These are phyloP conservation scores for Speoplatyrhinus poulsoni DNA, from an alignment of 2,113 vertebrate species.

Conservation along the genomic window DNA sequence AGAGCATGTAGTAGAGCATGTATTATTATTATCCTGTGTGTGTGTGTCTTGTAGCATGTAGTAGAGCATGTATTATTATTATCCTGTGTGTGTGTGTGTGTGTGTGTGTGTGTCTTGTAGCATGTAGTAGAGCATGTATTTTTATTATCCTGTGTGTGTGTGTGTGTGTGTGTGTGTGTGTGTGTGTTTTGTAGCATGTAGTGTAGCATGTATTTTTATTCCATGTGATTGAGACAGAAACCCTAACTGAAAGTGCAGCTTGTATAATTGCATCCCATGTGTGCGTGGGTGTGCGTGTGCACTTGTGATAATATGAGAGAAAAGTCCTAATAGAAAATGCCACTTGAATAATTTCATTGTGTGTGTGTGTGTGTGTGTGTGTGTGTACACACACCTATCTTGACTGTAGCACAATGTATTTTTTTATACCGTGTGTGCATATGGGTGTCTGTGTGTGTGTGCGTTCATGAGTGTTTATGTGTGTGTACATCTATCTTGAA, in stretches of 20 bases:
- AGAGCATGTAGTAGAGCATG: conserved; percentile 21
- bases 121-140: not conserved
- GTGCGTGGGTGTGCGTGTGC: too few relatives aligned
- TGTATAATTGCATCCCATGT: too few relatives aligned
- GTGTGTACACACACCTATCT: not conserved
- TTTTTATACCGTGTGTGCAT: too few relatives aligned
- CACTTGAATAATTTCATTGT: too few relatives aligned
- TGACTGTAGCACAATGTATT: too few relatives aligned
- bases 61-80: too few relatives aligned
- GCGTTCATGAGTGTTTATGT: too few relatives aligned
- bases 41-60: not conserved
- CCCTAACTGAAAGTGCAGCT: too few relatives aligned
- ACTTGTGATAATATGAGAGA: too few relatives aligned
- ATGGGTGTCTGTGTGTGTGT: not conserved
- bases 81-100: not conserved
- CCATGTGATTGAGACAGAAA: too few relatives aligned
- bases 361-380: not conserved
- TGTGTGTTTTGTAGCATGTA: not conserved
- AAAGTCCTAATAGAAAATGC: too few relatives aligned
- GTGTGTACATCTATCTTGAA: not conserved
- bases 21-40: conserved; percentile 3
- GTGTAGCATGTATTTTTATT: not conserved
- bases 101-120: conserved; percentile 2
- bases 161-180: conserved; percentile 8
- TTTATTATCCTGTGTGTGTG: conserved; percentile 4